phyloP scores from a whole-genome alignment of 2,797 vertebrate species.

The Sebastes itinus region DNA sequence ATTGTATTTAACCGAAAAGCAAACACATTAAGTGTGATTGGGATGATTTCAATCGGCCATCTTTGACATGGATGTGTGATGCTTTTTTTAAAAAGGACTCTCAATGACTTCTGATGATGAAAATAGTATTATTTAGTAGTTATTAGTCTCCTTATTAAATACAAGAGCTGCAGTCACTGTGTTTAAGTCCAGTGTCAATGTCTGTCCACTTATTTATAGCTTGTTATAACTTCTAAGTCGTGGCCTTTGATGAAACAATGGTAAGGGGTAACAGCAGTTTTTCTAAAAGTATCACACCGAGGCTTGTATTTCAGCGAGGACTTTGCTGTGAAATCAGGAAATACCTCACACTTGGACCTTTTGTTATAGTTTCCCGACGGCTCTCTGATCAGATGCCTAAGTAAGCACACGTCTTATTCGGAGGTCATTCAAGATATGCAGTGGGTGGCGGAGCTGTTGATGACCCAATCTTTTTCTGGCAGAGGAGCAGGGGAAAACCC shows the following conservation, averaged over 20 bases:
- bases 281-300: conserved; percentile 26
- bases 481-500: conserved; percentile 71
- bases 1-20: neutral
- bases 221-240: neutral
- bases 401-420: conserved; percentile 56
- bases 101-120: neutral
- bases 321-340: conserved; percentile 65
- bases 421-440: conserved; percentile 63
- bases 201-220: conserved; percentile 15
- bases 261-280: conserved; percentile 2
- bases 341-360: conserved; percentile 47
- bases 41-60: neutral
- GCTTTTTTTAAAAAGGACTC: neutral
- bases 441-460: conserved; percentile 62
- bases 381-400: conserved; percentile 61
- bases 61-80: neutral
- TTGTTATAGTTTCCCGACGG: conserved; percentile 32
- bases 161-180: neutral
- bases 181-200: neutral
- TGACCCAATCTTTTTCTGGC: conserved; percentile 74
- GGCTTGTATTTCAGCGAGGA: conserved; percentile 41
- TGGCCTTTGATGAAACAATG: conserved; percentile 29
- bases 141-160: neutral
- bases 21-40: neutral
- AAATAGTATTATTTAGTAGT: neutral